Percentiles rank a stretch among this genome's conserved stretches.
phyloP scores from a whole-genome alignment of 2,888 invertebrate species.

The Notodonta ziczac region DNA sequence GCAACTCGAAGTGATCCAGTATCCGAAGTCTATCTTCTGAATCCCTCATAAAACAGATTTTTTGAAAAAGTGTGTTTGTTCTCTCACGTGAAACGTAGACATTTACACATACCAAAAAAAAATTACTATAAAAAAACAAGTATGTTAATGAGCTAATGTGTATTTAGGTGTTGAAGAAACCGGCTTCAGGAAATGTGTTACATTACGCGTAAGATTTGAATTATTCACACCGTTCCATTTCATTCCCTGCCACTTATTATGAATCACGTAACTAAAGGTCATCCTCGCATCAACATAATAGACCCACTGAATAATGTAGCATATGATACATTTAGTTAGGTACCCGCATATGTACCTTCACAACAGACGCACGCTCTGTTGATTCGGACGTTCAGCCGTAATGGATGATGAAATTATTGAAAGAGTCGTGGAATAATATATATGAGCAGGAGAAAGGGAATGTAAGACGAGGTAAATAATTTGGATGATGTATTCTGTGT shows the following conservation, averaged over 20 bases:
- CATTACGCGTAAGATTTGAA: conserved; percentile 9
- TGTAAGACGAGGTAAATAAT: conserved; percentile 23
- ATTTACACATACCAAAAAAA: too few relatives aligned
- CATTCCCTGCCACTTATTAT: conserved; percentile 22
- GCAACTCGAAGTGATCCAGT: too few relatives aligned
- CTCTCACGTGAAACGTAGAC: too few relatives aligned
- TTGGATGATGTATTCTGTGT: not conserved
- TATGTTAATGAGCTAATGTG: too few relatives aligned
- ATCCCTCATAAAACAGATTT: too few relatives aligned
- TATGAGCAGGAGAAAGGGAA: conserved; percentile 29
- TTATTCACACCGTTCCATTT: conserved; percentile 19
- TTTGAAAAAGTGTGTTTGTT: too few relatives aligned
- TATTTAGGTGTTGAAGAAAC: not conserved
- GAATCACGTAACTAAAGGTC: conserved; percentile 33
- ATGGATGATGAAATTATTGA: conserved; percentile 48
- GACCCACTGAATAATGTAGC: conserved; percentile 35
- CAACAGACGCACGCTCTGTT: conserved; percentile 29
- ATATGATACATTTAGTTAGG: conserved; percentile 10
- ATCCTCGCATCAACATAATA: conserved; percentile 33
- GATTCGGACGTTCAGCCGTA: conserved; percentile 28
- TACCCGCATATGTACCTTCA: conserved; percentile 36
- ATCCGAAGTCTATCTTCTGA: too few relatives aligned
- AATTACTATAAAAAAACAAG: too few relatives aligned
- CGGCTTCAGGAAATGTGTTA: conserved; percentile 9
- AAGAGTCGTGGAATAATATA: conserved; percentile 35